Conservation (phyloP, 2,797 vertebrate species). For the Paguma larvata region DNA sequence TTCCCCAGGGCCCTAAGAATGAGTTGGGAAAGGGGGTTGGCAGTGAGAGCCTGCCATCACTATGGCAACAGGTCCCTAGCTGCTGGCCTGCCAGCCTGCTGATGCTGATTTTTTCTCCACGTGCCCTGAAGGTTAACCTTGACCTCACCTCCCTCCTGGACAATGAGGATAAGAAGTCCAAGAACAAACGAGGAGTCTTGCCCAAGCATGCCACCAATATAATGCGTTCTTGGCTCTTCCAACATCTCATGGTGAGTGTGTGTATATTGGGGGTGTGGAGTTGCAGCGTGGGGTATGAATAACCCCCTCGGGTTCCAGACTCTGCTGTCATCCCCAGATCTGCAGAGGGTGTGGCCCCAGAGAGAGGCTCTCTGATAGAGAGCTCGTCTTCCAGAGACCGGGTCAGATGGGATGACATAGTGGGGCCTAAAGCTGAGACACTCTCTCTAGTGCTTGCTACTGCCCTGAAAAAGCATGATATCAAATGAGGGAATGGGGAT, state of each 20-base stretch:
- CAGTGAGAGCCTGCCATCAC: slow-evolving; percentile 87
- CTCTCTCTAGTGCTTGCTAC: background rate
- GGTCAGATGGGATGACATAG: background rate
- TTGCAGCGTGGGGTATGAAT: background rate
- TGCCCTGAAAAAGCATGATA: background rate
- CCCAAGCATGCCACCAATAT: slow-evolving; percentile 99
- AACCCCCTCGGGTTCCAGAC: background rate
- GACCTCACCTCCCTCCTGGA: slow-evolving; percentile 97
- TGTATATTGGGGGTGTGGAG: background rate
- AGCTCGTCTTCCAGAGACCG: background rate
- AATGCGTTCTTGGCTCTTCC: slow-evolving; percentile 99
- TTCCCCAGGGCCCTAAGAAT: slow-evolving; percentile 46
- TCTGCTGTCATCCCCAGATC: background rate
- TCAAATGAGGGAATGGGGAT: background rate
- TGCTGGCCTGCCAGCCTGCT: slow-evolving; percentile 77
- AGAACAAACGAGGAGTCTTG: slow-evolving; percentile 98
- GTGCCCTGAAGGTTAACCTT: slow-evolving; percentile 94
- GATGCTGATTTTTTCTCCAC: slow-evolving; percentile 79
- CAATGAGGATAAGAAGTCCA: slow-evolving; percentile 98
- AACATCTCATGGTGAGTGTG: slow-evolving; percentile 98
- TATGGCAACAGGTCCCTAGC: slow-evolving; percentile 90
- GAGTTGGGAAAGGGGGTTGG: slow-evolving; percentile 71
- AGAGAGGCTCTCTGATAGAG: background rate
- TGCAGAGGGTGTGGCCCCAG: background rate
- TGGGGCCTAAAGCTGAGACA: background rate